phyloP scores from a whole-genome alignment of 1,140 invertebrate genomes.

The Metopolophium dirhodum region DNA sequence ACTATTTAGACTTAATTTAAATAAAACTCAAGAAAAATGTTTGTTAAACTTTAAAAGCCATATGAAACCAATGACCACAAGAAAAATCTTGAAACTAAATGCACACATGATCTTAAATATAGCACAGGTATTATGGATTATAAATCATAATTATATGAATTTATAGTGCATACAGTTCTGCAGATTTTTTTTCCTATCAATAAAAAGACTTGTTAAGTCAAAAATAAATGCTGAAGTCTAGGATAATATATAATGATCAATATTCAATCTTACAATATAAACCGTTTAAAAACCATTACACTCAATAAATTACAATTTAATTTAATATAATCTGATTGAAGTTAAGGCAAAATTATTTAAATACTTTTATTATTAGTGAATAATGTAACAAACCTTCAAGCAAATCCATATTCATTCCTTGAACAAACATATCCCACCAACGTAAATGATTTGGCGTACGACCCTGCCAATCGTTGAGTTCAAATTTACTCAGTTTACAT shows the following conservation, averaged over 20 bases:
- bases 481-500: conserved; percentile 95
- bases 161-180: background rate
- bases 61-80: background rate
- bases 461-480: conserved; percentile 91
- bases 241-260: background rate
- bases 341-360: background rate
- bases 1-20: too few species aligned
- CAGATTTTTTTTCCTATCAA: too few species aligned
- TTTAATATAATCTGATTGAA: background rate
- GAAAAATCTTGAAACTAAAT: background rate
- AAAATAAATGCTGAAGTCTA: background rate
- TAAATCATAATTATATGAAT: background rate
- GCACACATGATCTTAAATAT: background rate
- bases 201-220: background rate
- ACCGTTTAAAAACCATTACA: background rate
- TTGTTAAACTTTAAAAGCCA: background rate
- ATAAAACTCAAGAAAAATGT: background rate
- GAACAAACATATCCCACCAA: conserved; percentile 99
- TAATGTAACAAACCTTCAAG: conserved; percentile 73
- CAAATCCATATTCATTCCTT: conserved; percentile 93
- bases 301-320: background rate
- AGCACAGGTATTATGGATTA: background rate
- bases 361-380: conserved; percentile 42
- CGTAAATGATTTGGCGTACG: conserved; percentile 79
- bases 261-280: background rate